These are phyloP conservation scores for Dinoponera quadriceps DNA, from an alignment of 1,140 invertebrate species.

Conservation along the genomic window DNA sequence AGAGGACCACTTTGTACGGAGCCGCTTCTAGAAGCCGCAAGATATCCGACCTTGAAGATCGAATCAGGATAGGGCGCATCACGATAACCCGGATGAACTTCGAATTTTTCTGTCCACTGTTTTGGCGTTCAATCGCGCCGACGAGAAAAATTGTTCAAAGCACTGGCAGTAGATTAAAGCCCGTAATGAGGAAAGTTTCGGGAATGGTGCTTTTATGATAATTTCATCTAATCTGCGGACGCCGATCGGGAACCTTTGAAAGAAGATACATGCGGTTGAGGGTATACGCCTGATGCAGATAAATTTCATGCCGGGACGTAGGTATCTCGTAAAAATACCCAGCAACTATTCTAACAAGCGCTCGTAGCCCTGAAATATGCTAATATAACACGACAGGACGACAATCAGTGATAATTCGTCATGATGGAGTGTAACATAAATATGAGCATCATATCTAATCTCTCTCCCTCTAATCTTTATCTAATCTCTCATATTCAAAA, in stretches of 20 bases:
- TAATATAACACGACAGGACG: background rate
- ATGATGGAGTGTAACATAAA: slow-evolving; percentile 7
- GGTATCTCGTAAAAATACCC: background rate
- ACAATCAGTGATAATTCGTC: background rate
- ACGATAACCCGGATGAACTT: slow-evolving; percentile 37
- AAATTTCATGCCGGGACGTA: slow-evolving; percentile 22
- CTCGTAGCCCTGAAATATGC: slow-evolving; percentile 11
- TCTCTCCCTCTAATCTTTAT: too few species aligned
- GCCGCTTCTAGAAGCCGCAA: slow-evolving; percentile 63
- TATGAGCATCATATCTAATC: background rate
- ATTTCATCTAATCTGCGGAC: background rate
- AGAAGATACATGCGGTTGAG: background rate
- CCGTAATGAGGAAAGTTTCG: background rate
- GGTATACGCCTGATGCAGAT: background rate
- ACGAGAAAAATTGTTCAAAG: slow-evolving; percentile 20
- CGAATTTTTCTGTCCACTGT: slow-evolving; percentile 21
- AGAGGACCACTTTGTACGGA: slow-evolving; percentile 65
- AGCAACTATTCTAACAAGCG: background rate
- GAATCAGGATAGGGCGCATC: slow-evolving; percentile 30
- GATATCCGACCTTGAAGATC: slow-evolving; percentile 70
- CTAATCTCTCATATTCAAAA: too few species aligned
- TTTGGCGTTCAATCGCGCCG: background rate
- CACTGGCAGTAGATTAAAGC: slow-evolving; percentile 3
- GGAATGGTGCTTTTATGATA: slow-evolving; percentile 25
- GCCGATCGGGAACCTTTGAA: background rate